Percentiles rank a stretch among this genome's conserved stretches.
phyloP scores from a whole-genome alignment of 2,797 vertebrate genomes.

The Tapirus indicus region DNA sequence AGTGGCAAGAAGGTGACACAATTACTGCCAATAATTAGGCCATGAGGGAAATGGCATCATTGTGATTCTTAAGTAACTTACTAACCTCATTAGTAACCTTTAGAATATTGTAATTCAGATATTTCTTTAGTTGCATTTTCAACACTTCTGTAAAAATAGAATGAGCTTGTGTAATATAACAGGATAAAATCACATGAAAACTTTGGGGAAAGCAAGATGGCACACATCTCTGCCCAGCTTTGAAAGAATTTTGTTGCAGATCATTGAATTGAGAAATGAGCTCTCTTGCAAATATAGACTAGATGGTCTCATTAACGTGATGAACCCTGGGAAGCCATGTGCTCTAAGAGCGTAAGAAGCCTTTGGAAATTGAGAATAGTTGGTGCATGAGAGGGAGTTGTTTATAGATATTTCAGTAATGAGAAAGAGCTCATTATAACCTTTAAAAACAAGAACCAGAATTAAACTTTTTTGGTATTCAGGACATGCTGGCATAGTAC shows the following conservation, averaged over 20 bases:
- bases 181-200: not conserved
- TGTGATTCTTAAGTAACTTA: slow-evolving; percentile 63
- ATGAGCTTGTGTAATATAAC: not conserved
- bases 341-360: not conserved
- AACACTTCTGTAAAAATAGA: slow-evolving; percentile 62
- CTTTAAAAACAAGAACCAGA: not conserved
- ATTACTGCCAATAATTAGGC: slow-evolving; percentile 58
- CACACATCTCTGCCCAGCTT: not conserved
- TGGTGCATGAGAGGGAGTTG: not conserved
- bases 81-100: slow-evolving; percentile 75
- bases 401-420: not conserved
- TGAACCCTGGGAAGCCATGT: not conserved
- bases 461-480: not conserved
- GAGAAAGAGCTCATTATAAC: not conserved
- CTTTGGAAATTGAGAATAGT: not conserved
- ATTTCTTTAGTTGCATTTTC: slow-evolving; percentile 66
- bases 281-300: not conserved
- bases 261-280: slow-evolving; percentile 14
- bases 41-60: slow-evolving; percentile 45
- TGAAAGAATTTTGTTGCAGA: slow-evolving; percentile 6
- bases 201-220: not conserved
- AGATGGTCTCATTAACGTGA: not conserved
- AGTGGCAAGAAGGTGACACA: not conserved
- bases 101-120: slow-evolving; percentile 67
- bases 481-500: not conserved